Evolutionary conservation across 2,797 vertebrate species (phyloP), one percentile per base, ranked within the genome.

Genomic region (Enteromius unitaeniatus): DNA sequence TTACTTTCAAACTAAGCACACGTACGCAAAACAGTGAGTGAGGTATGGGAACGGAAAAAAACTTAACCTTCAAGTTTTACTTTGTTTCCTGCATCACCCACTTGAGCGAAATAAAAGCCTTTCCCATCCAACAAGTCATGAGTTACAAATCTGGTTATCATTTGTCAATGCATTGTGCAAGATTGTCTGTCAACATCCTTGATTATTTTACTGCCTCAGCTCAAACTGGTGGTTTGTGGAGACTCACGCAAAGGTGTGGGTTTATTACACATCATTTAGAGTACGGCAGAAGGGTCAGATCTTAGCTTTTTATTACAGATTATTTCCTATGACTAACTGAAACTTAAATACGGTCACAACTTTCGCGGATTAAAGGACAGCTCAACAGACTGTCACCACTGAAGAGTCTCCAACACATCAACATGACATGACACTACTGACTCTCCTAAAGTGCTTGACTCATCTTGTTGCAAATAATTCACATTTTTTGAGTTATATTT

Each of bases 151-250:
- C 90, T 90, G 89, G 86, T 89, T 90, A 81, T 83, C 85, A 88
- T 91, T 86, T 81, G 76, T 84, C 23, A 78, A 83, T 1, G 55
- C 87, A 88, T 87, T 88, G 84, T 78, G 79, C 86, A 87, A 88
- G 75, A 79, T 79, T 76, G 88, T 88, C 90, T 83, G 84, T 93
- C 91, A 92, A 91, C 88, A 89, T 89, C 82, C 75, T 90, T 86
- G 79, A 79, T 85, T 86, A 68, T 85, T 91, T 91, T 87, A 89
- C 75, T 45, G 82, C 73, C 78, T 77, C 51, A 55, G 81, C 87
- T 86, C 84, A 82, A 77, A 84, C 78, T 65, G 19, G 64, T 73
- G 67, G 86, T 81, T 86, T 79, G 84, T 51, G 64, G 79, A 28
- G 10, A 34, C 85, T 55, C 73, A 78, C 37, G 23, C 13, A 4